Evolutionary conservation across 2,888 invertebrate genomes (phyloP), one percentile per base, ranked within the genome.

Genomic region (Torymus auratus): DNA sequence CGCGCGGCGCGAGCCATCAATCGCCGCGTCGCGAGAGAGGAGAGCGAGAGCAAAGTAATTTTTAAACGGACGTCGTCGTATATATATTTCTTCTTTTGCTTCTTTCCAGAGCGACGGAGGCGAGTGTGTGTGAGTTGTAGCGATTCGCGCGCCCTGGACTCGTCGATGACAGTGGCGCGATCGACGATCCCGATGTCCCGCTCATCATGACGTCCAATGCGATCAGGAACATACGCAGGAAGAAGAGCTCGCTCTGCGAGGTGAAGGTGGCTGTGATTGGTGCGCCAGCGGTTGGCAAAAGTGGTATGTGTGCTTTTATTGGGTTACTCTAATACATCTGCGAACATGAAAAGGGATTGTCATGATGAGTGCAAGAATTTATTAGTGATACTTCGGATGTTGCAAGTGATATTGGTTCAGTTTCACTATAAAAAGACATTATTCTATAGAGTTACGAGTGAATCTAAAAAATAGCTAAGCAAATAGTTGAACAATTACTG

Each of bases 181-280:
- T 7, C 69, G 56, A n/a, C 28, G 7, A 13, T 14, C 15, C 69
- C 50, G 85, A 88, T 88, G 88, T 86, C 78, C 83, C 84, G 28
- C 64, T 84, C 83, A 93, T 84, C 83, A 93, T 93, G 92, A 92
- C 92, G 87, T 91, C 92, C 73, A 92, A 92, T 87, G 91, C 96
- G 87, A 94, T 96, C 85, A 94, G 96, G 87, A 96, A 96, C 68
- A 96, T 97, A 85, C 93, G 97, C 86, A 94, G 97, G 87, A 97
- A 97, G 92, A 97, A 97, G 92, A 96, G 97, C 64, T 95, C 96
- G 86, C 93, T 97, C 83, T 95, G 96, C 82, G 97, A 97, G 92
- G 96, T 97, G 85, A 97, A 97, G 93, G 95, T 98, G 86, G 97
- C 96, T 61, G 96, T 98, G 85, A 93, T 97, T 85, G 98, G 98